Percentiles rank a stretch among this genome's conserved stretches.
Evolutionary conservation across 2,113 vertebrate species (phyloP).

Genomic region (Nibea coibor): DNA sequence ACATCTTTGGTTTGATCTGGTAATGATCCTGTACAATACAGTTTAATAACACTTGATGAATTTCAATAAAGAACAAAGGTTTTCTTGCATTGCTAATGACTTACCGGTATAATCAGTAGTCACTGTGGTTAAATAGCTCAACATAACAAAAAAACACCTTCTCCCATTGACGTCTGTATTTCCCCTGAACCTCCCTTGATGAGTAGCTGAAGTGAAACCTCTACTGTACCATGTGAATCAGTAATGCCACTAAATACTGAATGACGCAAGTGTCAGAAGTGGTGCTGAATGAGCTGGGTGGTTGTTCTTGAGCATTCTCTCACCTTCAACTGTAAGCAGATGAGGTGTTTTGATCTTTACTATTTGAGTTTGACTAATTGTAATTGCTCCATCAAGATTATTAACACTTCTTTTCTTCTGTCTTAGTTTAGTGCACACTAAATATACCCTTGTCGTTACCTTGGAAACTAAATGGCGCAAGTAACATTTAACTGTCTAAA

Average conservation of each 20-base stretch:
- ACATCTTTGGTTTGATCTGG: background rate
- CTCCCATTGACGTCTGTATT: slow-evolving; percentile 58
- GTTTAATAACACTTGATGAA: background rate
- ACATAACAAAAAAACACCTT: slow-evolving; percentile 18
- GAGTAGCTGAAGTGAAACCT: slow-evolving; percentile 60
- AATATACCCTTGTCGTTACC: slow-evolving; percentile 83
- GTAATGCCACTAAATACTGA: slow-evolving; percentile 75
- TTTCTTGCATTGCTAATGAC: background rate
- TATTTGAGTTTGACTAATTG: slow-evolving; percentile 77
- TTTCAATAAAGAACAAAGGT: background rate
- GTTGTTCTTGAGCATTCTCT: slow-evolving; percentile 68
- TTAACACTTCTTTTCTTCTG: slow-evolving; percentile 69
- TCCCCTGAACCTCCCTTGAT: slow-evolving; percentile 49
- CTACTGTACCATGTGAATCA: slow-evolving; percentile 75
- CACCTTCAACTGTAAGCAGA: slow-evolving; percentile 68
- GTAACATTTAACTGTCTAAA: slow-evolving; percentile 82
- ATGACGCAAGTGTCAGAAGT: slow-evolving; percentile 78
- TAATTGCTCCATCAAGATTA: slow-evolving; percentile 73
- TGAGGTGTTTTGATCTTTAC: slow-evolving; percentile 75
- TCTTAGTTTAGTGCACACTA: slow-evolving; percentile 77
- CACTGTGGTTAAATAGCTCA: slow-evolving; percentile 1
- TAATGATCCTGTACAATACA: background rate
- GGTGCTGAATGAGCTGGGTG: slow-evolving; percentile 69
- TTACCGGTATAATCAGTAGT: background rate
- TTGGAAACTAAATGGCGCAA: slow-evolving; percentile 84